Conservation (phyloP, 2,888 invertebrate species). For the Chrysolina haemoptera region DNA sequence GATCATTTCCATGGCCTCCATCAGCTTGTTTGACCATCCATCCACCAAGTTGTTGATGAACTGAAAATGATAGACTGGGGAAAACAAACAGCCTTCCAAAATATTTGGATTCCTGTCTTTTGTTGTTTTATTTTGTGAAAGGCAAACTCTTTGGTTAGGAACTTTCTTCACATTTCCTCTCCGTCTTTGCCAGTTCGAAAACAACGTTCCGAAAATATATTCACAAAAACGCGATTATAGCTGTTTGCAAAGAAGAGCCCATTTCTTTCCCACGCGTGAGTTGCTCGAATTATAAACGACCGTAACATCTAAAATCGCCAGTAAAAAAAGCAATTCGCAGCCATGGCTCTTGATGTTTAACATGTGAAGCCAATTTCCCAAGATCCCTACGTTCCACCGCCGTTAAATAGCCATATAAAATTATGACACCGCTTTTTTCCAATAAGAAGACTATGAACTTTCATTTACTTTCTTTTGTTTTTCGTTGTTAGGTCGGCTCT, state of each 20-base stretch:
- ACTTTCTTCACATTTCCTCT: no score
- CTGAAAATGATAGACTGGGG: no score
- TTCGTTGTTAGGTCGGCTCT: not conserved
- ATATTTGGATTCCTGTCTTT: no score
- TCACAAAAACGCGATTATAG: not conserved
- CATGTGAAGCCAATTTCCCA: conserved; percentile 1
- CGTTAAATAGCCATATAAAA: not conserved
- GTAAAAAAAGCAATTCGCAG: not conserved
- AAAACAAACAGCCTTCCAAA: no score
- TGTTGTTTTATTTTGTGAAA: no score
- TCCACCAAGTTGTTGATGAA: no score
- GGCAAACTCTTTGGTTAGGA: no score
- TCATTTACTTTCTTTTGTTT: not conserved
- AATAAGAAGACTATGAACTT: not conserved
- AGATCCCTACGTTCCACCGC: not conserved
- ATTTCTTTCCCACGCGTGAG: not conserved
- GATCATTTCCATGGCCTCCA: no score
- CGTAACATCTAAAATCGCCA: not conserved
- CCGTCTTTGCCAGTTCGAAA: no score
- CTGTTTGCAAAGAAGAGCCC: not conserved
- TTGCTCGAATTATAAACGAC: not conserved
- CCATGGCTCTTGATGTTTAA: not conserved
- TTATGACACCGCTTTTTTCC: not conserved
- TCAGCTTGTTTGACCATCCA: no score
- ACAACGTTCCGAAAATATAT: no score